phyloP scores from a whole-genome alignment of 2,888 invertebrate genomes.

The Timema cristinae region DNA sequence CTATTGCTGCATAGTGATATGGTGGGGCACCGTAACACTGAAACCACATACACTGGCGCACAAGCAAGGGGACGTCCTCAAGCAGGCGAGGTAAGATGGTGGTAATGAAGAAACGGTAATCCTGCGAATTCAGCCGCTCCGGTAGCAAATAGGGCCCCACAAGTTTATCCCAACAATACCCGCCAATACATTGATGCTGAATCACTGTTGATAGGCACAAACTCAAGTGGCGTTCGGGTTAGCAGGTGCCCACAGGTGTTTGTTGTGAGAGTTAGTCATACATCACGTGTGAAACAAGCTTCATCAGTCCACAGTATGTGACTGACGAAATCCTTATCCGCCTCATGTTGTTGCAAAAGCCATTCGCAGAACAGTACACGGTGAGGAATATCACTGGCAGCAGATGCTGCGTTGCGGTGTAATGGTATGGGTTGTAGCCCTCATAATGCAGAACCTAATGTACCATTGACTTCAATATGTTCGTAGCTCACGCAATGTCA shows the following conservation, averaged over 20 bases:
- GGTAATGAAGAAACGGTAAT: background rate
- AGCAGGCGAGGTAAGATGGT: background rate
- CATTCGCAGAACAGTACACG: background rate
- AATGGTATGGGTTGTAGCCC: too few species aligned
- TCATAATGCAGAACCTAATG: too few species aligned
- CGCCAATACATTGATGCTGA: too few species aligned
- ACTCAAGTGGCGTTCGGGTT: background rate
- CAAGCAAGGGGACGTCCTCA: background rate
- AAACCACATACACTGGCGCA: background rate
- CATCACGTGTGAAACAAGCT: background rate
- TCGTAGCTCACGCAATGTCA: too few species aligned
- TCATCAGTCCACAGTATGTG: background rate
- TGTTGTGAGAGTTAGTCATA: background rate
- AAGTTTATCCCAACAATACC: too few species aligned
- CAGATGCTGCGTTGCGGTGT: constrained; percentile 6
- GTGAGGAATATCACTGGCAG: background rate
- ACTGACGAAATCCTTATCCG: background rate
- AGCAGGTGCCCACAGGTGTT: too few species aligned
- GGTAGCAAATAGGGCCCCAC: background rate
- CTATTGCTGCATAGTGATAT: background rate
- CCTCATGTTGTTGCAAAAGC: background rate
- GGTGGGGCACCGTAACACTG: background rate
- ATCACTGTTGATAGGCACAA: background rate
- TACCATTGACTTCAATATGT: too few species aligned
- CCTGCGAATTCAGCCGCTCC: background rate